Conservation (phyloP, 2,113 vertebrate genomes). For the Notiomystis cincta region DNA sequence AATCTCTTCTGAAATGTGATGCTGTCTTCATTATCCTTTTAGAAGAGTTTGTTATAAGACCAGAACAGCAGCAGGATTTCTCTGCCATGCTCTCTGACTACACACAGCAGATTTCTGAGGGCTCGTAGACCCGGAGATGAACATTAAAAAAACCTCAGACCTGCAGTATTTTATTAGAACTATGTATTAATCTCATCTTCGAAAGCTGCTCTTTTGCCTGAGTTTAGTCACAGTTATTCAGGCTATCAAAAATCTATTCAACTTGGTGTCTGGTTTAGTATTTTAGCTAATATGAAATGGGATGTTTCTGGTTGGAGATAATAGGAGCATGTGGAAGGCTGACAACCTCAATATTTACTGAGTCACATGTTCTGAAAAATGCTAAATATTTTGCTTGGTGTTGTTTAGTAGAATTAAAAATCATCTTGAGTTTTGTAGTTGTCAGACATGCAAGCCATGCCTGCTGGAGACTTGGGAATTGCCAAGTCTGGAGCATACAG, state of each 20-base stretch:
- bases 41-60: neutral
- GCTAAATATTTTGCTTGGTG: neutral
- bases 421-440: neutral
- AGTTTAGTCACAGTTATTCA: neutral
- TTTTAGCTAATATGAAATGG: neutral
- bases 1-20: slow-evolving; percentile 20
- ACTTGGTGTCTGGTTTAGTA: neutral
- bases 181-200: neutral
- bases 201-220: neutral
- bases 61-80: neutral
- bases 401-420: neutral
- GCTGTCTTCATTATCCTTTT: slow-evolving; percentile 19
- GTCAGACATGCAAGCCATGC: neutral
- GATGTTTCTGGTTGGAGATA: neutral
- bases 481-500: neutral
- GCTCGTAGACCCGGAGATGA: neutral
- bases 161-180: neutral
- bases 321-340: neutral
- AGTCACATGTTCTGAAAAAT: neutral
- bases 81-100: neutral
- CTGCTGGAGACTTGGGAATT: neutral
- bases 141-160: neutral
- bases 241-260: neutral
- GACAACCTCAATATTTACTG: neutral
- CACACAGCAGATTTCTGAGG: neutral